Percentiles rank a stretch among this genome's conserved stretches.
Evolutionary conservation across 2,888 invertebrate genomes (phyloP).

Genomic region (Altica lythri): DNA sequence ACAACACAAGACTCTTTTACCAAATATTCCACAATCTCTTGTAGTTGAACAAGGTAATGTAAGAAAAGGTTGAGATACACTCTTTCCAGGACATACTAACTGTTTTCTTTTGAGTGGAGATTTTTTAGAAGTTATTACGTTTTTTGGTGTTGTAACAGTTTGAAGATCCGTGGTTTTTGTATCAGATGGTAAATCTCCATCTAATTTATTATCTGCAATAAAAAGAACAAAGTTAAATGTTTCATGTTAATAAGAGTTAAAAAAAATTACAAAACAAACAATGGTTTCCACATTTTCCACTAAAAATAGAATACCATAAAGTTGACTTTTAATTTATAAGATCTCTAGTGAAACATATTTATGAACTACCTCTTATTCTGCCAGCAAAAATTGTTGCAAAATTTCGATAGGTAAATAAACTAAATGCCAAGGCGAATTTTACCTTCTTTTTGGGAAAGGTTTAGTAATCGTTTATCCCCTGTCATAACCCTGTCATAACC

Average conservation of each 20-base stretch:
- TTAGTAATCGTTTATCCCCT: too few relatives aligned
- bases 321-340: too few relatives aligned
- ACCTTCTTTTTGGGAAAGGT: not conserved
- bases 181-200: constrained; percentile 1
- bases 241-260: not conserved
- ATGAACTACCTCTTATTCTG: not conserved
- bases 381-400: not conserved
- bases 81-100: constrained; percentile 57
- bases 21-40: constrained; percentile 63
- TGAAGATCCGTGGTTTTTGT: constrained; percentile 1
- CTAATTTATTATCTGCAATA: constrained; percentile 11
- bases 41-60: constrained; percentile 59
- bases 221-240: not conserved
- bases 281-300: not conserved
- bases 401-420: not conserved
- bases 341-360: not conserved
- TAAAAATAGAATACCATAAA: not conserved
- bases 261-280: not conserved
- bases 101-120: constrained; percentile 7
- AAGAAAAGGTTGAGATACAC: constrained; percentile 55
- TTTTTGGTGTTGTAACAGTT: constrained; percentile 1
- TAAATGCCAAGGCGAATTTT: not conserved
- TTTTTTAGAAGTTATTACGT: constrained; percentile 7
- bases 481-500: too few relatives aligned
- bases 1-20: constrained; percentile 63